phyloP scores from a whole-genome alignment of 37 sponge, comb jelly and placozoan genomes.

The Aphrocallistes beatrix region DNA sequence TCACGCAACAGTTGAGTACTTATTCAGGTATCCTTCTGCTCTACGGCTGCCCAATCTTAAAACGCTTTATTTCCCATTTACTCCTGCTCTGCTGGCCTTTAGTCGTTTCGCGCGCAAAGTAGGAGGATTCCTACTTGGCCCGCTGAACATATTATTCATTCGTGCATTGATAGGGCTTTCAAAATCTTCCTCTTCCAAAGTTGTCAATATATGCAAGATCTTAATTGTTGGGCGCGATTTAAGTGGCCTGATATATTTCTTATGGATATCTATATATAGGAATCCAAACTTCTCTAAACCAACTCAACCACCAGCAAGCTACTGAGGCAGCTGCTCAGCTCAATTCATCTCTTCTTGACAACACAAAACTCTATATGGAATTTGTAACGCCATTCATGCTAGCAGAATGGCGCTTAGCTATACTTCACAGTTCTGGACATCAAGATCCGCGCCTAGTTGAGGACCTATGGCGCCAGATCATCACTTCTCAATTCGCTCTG shows the following conservation, averaged over 20 bases:
- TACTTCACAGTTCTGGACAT: slow-evolving; percentile 89
- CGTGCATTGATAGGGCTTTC: too few species aligned
- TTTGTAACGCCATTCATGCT: slow-evolving; percentile 83
- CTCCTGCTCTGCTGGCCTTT: too few species aligned
- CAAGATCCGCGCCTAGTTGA: slow-evolving; percentile 70
- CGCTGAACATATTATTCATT: too few species aligned
- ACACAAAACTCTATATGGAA: slow-evolving; percentile 73
- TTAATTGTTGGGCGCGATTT: background rate
- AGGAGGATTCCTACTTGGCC: too few species aligned
- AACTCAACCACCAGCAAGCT: slow-evolving; percentile 22
- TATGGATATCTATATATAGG: too few species aligned
- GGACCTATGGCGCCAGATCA: slow-evolving; percentile 77
- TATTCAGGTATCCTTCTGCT: too few species aligned
- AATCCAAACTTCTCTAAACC: slow-evolving; percentile 69
- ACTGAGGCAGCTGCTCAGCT: slow-evolving; percentile 33
- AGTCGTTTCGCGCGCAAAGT: too few species aligned
- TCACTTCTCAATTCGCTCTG: background rate
- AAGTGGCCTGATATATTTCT: background rate
- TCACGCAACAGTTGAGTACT: too few species aligned
- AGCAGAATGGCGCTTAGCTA: slow-evolving; percentile 83
- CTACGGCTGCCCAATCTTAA: too few species aligned
- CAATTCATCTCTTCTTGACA: slow-evolving; percentile 62
- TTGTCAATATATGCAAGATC: background rate
- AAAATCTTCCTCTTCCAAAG: too few species aligned
- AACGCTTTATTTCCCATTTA: too few species aligned